Percentiles rank a stretch among this genome's conserved stretches.
Evolutionary conservation across 1,140 invertebrate species (phyloP).

Genomic region (Bombus sylvicola): DNA sequence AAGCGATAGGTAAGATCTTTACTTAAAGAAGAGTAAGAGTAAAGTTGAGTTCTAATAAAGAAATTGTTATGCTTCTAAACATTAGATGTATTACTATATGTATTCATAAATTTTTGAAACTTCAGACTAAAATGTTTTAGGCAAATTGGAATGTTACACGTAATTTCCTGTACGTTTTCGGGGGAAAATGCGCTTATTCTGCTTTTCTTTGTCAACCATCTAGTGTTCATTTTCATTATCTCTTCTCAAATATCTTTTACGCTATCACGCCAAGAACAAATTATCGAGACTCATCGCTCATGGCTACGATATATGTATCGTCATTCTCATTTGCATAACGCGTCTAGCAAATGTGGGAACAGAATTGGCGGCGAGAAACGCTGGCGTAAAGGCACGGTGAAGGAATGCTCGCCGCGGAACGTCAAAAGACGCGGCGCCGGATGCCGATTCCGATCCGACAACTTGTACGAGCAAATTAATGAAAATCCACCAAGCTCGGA

Average conservation of each 20-base stretch:
- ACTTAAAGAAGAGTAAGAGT: neutral
- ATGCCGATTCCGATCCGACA: slow-evolving; percentile 63
- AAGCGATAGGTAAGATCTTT: neutral
- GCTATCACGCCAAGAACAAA: neutral
- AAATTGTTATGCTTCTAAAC: neutral
- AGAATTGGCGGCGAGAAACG: slow-evolving; percentile 18
- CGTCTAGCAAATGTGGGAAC: neutral
- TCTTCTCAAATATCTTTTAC: too few relatives aligned
- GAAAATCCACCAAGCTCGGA: slow-evolving; percentile 55
- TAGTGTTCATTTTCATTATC: neutral
- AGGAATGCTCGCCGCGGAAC: slow-evolving; percentile 58
- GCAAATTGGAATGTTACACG: neutral
- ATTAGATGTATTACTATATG: neutral
- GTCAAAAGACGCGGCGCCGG: slow-evolving; percentile 62
- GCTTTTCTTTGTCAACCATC: neutral
- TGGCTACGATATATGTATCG: neutral
- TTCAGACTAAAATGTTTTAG: neutral
- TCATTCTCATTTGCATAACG: neutral
- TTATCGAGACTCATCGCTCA: neutral
- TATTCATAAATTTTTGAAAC: neutral
- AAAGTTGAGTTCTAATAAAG: neutral
- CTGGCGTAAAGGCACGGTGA: slow-evolving; percentile 42
- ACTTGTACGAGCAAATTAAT: slow-evolving; percentile 63
- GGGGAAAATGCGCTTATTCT: too few relatives aligned
- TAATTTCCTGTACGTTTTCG: too few relatives aligned